Evolutionary conservation across 2,113 vertebrate species (phyloP).

Genomic region (Myodes glareolus): DNA sequence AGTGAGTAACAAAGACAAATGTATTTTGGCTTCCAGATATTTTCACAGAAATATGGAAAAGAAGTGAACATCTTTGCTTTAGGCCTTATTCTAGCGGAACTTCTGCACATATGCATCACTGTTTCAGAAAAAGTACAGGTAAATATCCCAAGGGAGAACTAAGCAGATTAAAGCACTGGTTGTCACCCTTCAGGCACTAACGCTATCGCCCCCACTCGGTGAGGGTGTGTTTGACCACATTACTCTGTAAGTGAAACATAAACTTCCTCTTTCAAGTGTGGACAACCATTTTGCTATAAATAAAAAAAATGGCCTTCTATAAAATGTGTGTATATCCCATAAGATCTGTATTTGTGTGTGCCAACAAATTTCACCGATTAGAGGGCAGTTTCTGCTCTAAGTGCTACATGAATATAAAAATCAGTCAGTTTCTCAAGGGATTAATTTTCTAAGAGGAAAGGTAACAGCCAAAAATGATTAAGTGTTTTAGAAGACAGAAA

Average conservation of each 20-base stretch:
- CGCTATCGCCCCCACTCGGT: background rate
- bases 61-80: slow-evolving; percentile 94
- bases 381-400: background rate
- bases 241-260: background rate
- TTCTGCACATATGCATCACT: slow-evolving; percentile 78
- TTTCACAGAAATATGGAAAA: slow-evolving; percentile 83
- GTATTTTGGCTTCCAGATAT: slow-evolving; percentile 63
- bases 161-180: background rate
- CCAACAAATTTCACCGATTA: background rate
- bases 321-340: background rate
- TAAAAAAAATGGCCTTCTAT: background rate
- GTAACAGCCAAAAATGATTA: background rate
- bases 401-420: background rate
- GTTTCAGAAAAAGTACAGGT: accelerated
- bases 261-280: slow-evolving; percentile 18
- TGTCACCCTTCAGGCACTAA: background rate
- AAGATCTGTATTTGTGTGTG: background rate
- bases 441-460: slow-evolving; percentile 7
- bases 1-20: background rate
- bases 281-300: slow-evolving; percentile 8
- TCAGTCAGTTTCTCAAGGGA: background rate
- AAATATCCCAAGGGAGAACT: slow-evolving; percentile 61
- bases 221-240: background rate
- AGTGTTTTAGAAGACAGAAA: background rate
- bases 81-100: slow-evolving; percentile 92